Evolutionary conservation across 2,797 vertebrate genomes (phyloP), one percentile per base, ranked within the genome.

Genomic region (Xenentodon cancila): DNA sequence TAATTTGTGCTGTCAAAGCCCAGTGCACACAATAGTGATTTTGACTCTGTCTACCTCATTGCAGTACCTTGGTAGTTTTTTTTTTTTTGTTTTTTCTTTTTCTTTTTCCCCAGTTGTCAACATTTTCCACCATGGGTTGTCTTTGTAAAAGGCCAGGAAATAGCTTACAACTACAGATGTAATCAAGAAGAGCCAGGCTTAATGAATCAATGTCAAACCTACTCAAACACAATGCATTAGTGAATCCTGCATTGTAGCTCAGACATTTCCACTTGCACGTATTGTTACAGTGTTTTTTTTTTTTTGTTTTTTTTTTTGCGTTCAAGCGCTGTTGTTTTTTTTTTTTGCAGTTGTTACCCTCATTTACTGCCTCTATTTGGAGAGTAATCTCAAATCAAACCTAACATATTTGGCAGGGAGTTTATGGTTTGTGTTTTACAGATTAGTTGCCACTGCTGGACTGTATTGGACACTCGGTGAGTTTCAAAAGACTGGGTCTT

Each of bases 201-300:
- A 91, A 92, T 91, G 88, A 88, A 90, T 92, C 89, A 89, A 81
- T 85, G 89, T 88, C 86, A 90, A 48, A 87, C 82, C 72, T 84
- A 46, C 78, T 81, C 65, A 32, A 53, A 71, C 69, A 81, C 80
- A 85, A 88, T 77, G 64, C 70, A 80, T 83, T 76, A 81, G 79
- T 58, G 67, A 77, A 75, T 22, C 53, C 45, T 21, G 25, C 62
- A 50, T 79, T 82, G 77, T 75, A 45, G 64, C 60, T 57, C 54
- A 73, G 80, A 75, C 64, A 68, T 56, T 75, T 47, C 49, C 75
- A 66, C 70, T 73, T 50, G 64, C 66, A 63, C 53, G 60, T 43
- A 72, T 70, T 81, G 53, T 63, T 71, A 49, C 54, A 65, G 51
- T 44, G 48, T 52, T 49, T 71, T 2, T 37, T 9, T 25, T 25